phyloP scores from a whole-genome alignment of 2,113 vertebrate genomes.

The Xiphophorus hellerii region DNA sequence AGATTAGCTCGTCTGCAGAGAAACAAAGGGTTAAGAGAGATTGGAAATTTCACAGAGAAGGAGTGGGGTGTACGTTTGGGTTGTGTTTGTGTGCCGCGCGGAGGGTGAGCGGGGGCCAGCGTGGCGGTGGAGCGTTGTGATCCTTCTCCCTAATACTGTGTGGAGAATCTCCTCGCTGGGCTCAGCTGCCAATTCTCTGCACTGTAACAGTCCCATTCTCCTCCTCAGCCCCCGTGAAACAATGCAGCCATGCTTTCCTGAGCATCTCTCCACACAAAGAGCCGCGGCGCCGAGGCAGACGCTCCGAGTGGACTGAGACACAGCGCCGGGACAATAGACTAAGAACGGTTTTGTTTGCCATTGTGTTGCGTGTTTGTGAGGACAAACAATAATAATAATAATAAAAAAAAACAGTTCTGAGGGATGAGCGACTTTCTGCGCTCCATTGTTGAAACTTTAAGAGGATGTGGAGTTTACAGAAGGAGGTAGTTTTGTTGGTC shows the following conservation, averaged over 20 bases:
- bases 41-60: slow-evolving; percentile 79
- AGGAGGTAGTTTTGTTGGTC: background rate
- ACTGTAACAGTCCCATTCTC: slow-evolving; percentile 75
- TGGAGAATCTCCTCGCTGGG: slow-evolving; percentile 76
- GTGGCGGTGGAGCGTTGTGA: slow-evolving; percentile 57
- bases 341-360: slow-evolving; percentile 67
- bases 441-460: slow-evolving; percentile 61
- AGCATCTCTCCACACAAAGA: slow-evolving; percentile 74
- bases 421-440: slow-evolving; percentile 54
- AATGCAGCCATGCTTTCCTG: slow-evolving; percentile 62
- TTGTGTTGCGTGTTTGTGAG: slow-evolving; percentile 66
- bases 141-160: slow-evolving; percentile 74
- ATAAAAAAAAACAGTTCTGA: slow-evolving; percentile 50
- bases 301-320: slow-evolving; percentile 68
- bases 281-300: slow-evolving; percentile 67
- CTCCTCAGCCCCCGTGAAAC: slow-evolving; percentile 71
- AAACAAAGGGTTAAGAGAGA: slow-evolving; percentile 80
- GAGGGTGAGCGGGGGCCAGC: slow-evolving; percentile 40
- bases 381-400: slow-evolving; percentile 63
- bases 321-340: slow-evolving; percentile 65
- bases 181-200: slow-evolving; percentile 74
- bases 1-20: slow-evolving; percentile 75
- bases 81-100: slow-evolving; percentile 29
- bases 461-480: slow-evolving; percentile 42
- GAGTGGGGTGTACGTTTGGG: slow-evolving; percentile 32